phyloP scores from a whole-genome alignment of 2,888 invertebrate species.

The Epinotia brunnichana region DNA sequence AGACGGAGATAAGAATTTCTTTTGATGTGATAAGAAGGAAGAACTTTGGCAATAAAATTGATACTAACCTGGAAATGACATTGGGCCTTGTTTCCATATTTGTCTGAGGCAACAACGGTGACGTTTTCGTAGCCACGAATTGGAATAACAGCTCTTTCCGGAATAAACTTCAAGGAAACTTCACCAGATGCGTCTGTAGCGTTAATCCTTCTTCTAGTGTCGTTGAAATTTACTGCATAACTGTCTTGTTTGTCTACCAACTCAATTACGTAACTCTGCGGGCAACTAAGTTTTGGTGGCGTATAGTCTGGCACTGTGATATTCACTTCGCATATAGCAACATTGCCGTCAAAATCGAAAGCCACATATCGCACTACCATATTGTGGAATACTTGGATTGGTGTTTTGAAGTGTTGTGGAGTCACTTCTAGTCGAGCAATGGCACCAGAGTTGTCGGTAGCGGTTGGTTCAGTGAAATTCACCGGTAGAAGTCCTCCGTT shows the following conservation, averaged over 20 bases:
- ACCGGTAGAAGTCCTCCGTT: slow-evolving; percentile 95
- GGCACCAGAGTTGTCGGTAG: slow-evolving; percentile 97
- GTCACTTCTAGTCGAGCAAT: slow-evolving; percentile 96
- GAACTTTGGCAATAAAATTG: background rate
- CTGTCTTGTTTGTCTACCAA: slow-evolving; percentile 94
- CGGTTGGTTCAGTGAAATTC: slow-evolving; percentile 96
- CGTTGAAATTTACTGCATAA: slow-evolving; percentile 95
- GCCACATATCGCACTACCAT: slow-evolving; percentile 97
- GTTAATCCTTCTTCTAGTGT: slow-evolving; percentile 92
- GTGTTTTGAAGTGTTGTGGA: slow-evolving; percentile 95
- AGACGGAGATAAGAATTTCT: background rate
- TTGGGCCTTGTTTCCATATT: slow-evolving; percentile 93
- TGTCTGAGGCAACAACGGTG: slow-evolving; percentile 94
- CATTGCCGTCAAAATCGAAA: slow-evolving; percentile 98
- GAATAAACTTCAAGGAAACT: slow-evolving; percentile 91
- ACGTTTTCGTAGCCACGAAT: slow-evolving; percentile 96
- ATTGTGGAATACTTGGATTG: slow-evolving; percentile 93
- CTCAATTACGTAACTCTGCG: slow-evolving; percentile 97
- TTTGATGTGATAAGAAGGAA: background rate
- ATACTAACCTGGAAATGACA: slow-evolving; percentile 93
- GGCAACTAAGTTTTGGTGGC: slow-evolving; percentile 94
- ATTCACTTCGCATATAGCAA: slow-evolving; percentile 98
- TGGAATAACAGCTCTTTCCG: slow-evolving; percentile 92
- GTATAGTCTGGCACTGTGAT: slow-evolving; percentile 97
- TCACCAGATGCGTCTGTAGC: slow-evolving; percentile 95